Base-by-base conservation (phyloP, 2,113 vertebrate species). In the Tenrec ecaudatus region DNA sequence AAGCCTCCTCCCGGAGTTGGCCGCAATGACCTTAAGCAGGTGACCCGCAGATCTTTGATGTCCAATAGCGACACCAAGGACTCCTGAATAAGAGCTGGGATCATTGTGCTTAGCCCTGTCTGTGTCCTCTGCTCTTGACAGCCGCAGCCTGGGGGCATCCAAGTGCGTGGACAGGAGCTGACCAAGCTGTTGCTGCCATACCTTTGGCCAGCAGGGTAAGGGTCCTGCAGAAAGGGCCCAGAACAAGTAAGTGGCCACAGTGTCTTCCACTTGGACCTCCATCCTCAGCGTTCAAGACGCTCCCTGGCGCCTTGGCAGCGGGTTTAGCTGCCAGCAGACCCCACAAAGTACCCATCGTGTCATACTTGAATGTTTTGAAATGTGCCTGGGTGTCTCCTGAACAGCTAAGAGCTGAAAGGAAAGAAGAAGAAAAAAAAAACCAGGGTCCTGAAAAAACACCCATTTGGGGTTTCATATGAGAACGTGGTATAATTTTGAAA, bases 151-250 rank as follows among this genome's bases (percentile, higher is more conserved):
- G 1, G 4, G n/a, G n/a, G 47, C 2, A 25, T 60, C 47, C 0
- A 3, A 71, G 58, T 36, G 4, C 1, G 0, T n/a, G 11, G 53
- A 0, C 3, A 22, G 23, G 22, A 2, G 3, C 43, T 17, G 27
- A 1, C 22, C 6, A 0, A 31, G 12, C 5, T 27, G 11, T 31
- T 31, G 8, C 14, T 75, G 31, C 33, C 31, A 47, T 3, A 36
- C 77, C 43, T 53, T n/a, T n/a, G 1, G 2, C 6, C 20, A 6
- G 1, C 20, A n/a, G 17, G 3, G 1, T 0, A 1, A 1, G 0
- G 36, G 47, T 64, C 47, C 43, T 40, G 17, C 53, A 38, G 6
- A 9, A 58, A 47, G 83, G 31, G 27, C 2, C 1, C 0, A 33
- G 43, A 0, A 0, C 0, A 0, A 57, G 29, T 31, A 16, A 23